phyloP scores from a whole-genome alignment of 2,888 invertebrate genomes.

The Pyrochroa serraticornis region DNA sequence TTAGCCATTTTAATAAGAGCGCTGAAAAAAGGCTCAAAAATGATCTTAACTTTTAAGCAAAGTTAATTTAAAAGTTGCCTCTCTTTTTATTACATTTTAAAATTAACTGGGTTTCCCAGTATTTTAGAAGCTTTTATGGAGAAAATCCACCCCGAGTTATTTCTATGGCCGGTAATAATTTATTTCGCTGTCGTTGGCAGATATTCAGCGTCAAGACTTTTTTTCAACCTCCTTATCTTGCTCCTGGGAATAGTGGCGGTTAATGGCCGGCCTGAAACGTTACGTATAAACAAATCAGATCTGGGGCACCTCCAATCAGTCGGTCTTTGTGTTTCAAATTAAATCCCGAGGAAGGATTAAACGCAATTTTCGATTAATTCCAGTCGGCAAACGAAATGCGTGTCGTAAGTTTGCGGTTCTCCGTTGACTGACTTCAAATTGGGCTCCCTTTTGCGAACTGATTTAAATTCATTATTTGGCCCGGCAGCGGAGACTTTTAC shows the following conservation, averaged over 20 bases:
- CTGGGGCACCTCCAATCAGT: constrained; percentile 10
- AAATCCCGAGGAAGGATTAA: constrained; percentile 17
- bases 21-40: constrained; percentile 28
- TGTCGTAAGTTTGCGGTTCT: constrained; percentile 29
- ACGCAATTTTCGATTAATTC: constrained; percentile 29
- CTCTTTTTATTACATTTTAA: constrained; percentile 37
- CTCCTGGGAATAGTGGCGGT: constrained; percentile 6
- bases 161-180: constrained; percentile 35
- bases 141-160: constrained; percentile 31
- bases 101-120: constrained; percentile 32
- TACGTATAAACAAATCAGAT: constrained; percentile 16
- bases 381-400: constrained; percentile 24
- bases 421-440: constrained; percentile 25
- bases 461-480: constrained; percentile 30
- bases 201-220: constrained; percentile 21
- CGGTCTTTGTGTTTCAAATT: constrained; percentile 15
- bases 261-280: constrained; percentile 16
- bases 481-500: constrained; percentile 4
- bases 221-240: constrained; percentile 6
- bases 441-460: constrained; percentile 24
- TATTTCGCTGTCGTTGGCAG: constrained; percentile 37
- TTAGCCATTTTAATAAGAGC: constrained; percentile 18
- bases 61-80: constrained; percentile 39
- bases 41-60: constrained; percentile 34
- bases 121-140: constrained; percentile 32